Evolutionary conservation across 2,888 invertebrate genomes (phyloP), one percentile per base, ranked within the genome.

Genomic region (Eurytoma adleriae): DNA sequence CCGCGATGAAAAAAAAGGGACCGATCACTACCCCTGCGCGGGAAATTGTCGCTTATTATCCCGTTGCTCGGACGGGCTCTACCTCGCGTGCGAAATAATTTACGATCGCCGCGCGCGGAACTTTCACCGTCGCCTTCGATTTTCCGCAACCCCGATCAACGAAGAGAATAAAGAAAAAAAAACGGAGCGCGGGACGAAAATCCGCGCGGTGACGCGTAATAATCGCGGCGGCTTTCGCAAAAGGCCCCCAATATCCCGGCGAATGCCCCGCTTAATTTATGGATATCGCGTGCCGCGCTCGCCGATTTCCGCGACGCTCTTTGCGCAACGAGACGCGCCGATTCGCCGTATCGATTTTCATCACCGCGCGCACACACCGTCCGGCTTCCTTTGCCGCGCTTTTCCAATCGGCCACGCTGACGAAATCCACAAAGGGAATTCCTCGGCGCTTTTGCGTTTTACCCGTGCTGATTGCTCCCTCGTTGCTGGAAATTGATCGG

Each of bases 291-390:
- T 52, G 66, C 50, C n/a, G n/a, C n/a, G n/a, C n/a, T 27, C 27
- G 24, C 16, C 52, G 76, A 71, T 76, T 77, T 80, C 69, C 59
- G 69, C 56, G 71, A 48, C 59, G 62, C 61, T 64, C 24, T 67
- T 81, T 81, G 77, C 78, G 80, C 80, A 81, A 81, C 24, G 48
- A 14, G 68, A 70, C 64, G 68, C 62, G 20, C 71, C 69, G 59
- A 62, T 69, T 27, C 57, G 40, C 14, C 48, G 24, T 78, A 75
- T 78, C 78, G 78, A 78, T 81, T 81, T 81, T 78, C 78, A 78
- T 78, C 74, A 57, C 54, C 14, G 40, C n/a, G 18, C 40, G 7
- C 40, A 40, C 40, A 4, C 40, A 3, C 54, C 12, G 54, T 54
- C 5, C 61, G n/a, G 81, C 66, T 71, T 70, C 74, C 67, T 74